Base-by-base conservation (phyloP, 2,113 vertebrate genomes). In the Forbesichthys agassizii region DNA sequence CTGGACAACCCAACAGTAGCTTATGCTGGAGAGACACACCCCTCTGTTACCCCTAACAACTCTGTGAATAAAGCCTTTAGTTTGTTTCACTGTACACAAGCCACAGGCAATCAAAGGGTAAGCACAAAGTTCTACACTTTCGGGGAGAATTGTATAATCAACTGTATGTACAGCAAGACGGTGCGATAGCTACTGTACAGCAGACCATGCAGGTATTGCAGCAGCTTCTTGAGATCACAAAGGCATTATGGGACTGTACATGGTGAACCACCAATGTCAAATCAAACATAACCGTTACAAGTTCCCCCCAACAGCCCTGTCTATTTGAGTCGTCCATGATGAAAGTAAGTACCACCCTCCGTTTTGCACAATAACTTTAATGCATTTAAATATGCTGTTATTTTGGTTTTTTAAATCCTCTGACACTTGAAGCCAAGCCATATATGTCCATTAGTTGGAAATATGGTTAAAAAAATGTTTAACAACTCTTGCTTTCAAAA, bases 21-120 rank as follows among this genome's bases (percentile, higher is more conserved):
- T 87, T 81, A 81, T 80, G 60, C 68, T 80, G 74, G 84, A 90
- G 87, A 88, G 69, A 61, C 82, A 73, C 9, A 73, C 9, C 77
- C 82, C 78, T 76, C 71, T 62, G 71, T 10, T 75, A 59, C 52
- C 77, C 82, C 74, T 79, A 75, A 80, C 33, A 69, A 53, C 65
- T 76, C 66, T 57, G 70, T 58, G 57, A 64, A 70, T 52, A 62
- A 53, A 18, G 14, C 63, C 79, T 66, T 69, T 75, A 63, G 78
- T 69, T 71, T 47, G 75, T 56, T 78, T 74, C 61, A 73, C 61
- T 69, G 64, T 68, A 58, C 69, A 64, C 61, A 42, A 67, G 75
- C 69, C 63, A 67, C 69, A 67, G 84, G 81, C 63, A 51, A 48
- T 36, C 4, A 57, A 33, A 11, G 47, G 27, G 27, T 27, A 27